phyloP scores from a whole-genome alignment of 2,888 invertebrate genomes.

The Ophion ventricosus region DNA sequence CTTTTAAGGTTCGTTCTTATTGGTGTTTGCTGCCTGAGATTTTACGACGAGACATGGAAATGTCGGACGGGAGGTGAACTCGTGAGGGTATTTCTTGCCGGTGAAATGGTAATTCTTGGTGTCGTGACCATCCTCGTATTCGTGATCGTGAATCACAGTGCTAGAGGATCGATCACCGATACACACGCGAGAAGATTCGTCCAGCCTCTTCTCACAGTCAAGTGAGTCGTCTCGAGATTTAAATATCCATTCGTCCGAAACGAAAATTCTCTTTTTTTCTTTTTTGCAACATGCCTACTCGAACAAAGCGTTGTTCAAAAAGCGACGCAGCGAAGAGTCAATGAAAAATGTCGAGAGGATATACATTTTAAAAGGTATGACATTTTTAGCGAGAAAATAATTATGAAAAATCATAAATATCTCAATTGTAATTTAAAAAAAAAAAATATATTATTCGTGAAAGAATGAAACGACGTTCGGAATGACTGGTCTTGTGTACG shows the following conservation, averaged over 20 bases:
- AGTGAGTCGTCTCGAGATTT: slow-evolving; percentile 83
- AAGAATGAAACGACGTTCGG: too few relatives aligned
- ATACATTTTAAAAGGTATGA: too few relatives aligned
- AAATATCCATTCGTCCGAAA: neutral
- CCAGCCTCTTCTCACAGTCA: slow-evolving; percentile 88
- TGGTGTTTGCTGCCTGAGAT: slow-evolving; percentile 87
- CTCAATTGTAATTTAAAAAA: too few relatives aligned
- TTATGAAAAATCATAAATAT: too few relatives aligned
- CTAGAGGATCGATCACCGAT: slow-evolving; percentile 92
- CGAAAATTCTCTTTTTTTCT: neutral
- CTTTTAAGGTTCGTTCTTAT: slow-evolving; percentile 87
- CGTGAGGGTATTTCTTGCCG: slow-evolving; percentile 89
- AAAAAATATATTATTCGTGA: too few relatives aligned
- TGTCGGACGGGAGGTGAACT: slow-evolving; percentile 89
- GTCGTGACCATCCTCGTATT: slow-evolving; percentile 87
- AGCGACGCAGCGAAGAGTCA: too few relatives aligned
- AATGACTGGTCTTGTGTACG: too few relatives aligned
- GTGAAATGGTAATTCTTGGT: slow-evolving; percentile 87
- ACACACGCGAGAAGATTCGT: slow-evolving; percentile 89
- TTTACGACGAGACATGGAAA: slow-evolving; percentile 88
- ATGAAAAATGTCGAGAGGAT: too few relatives aligned
- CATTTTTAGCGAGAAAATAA: too few relatives aligned
- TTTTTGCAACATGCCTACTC: neutral
- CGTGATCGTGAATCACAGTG: slow-evolving; percentile 88
- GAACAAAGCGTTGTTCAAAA: too few relatives aligned